phyloP scores from a whole-genome alignment of 2,888 invertebrate genomes.

The Tortricodes alternella region DNA sequence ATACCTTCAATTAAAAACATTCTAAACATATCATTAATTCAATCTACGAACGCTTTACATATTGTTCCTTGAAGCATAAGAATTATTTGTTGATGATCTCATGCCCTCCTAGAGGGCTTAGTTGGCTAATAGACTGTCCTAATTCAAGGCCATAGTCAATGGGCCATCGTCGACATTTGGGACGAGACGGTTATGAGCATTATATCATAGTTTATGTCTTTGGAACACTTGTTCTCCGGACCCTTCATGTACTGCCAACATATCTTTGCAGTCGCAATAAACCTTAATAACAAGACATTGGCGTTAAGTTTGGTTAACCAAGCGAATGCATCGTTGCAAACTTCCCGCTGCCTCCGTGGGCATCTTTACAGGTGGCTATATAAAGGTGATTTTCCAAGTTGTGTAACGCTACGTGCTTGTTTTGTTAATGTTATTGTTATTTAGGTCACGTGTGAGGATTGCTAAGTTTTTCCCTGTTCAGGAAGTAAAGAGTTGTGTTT shows the following conservation, averaged over 20 bases:
- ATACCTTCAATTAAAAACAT: too few species aligned
- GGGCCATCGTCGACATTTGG: conserved; percentile 20
- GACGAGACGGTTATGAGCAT: conserved; percentile 40
- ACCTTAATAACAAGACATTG: too few species aligned
- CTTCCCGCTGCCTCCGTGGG: too few species aligned
- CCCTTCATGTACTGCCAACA: neutral
- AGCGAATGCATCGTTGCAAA: too few species aligned
- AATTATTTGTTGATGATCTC: neutral
- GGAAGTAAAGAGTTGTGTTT: conserved; percentile 29
- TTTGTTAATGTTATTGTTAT: conserved; percentile 19
- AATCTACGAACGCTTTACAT: too few species aligned
- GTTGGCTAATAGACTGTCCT: too few species aligned
- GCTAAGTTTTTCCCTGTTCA: conserved; percentile 26
- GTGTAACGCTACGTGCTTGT: neutral
- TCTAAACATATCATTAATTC: too few species aligned
- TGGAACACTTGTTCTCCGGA: conserved; percentile 37
- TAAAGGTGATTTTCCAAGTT: neutral
- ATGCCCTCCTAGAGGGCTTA: neutral
- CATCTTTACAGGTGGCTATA: neutral
- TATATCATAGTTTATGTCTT: conserved; percentile 46
- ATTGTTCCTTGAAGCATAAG: too few species aligned
- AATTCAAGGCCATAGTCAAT: conserved; percentile 35
- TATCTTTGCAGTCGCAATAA: neutral
- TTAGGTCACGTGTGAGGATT: conserved; percentile 28
- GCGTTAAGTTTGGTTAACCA: too few species aligned